These are phyloP conservation scores for Stichodactyla mertensii DNA, from an alignment of 64 coral and sea anemone species.

Conservation along the genomic window DNA sequence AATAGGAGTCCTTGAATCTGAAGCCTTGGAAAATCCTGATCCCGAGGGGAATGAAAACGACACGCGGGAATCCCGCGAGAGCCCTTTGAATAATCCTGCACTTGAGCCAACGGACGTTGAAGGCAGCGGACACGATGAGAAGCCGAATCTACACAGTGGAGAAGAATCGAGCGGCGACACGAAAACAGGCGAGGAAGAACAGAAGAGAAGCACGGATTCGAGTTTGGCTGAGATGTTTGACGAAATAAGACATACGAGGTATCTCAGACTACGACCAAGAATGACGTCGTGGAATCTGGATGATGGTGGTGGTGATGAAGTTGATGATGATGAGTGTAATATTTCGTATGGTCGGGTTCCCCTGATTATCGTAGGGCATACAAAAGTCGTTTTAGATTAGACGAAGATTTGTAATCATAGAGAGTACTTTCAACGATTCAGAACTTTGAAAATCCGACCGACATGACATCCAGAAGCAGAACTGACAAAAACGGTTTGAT, in stretches of 20 bases:
- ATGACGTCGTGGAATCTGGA: background rate
- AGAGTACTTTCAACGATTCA: too few species aligned
- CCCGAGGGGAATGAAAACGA: background rate
- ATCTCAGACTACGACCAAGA: background rate
- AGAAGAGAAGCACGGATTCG: background rate
- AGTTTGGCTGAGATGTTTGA: conserved; percentile 10
- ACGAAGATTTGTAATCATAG: background rate
- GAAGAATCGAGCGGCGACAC: background rate
- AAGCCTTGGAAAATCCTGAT: background rate
- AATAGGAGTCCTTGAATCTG: background rate
- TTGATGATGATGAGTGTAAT: background rate
- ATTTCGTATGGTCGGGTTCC: background rate
- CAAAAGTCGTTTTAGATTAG: background rate
- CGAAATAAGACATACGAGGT: conserved; percentile 9
- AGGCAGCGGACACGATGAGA: background rate
- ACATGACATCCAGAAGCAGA: too few species aligned
- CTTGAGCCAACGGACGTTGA: background rate
- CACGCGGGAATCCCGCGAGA: too few species aligned
- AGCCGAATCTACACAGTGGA: background rate
- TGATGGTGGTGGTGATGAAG: background rate
- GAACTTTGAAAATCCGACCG: too few species aligned
- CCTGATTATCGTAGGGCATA: background rate
- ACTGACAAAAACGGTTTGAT: too few species aligned
- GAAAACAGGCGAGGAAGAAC: background rate
- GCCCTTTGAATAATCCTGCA: too few species aligned